Percentiles rank a stretch among this genome's conserved stretches.
phyloP scores from a whole-genome alignment of 2,888 invertebrate species.

The Acanthosepion lycidas region DNA sequence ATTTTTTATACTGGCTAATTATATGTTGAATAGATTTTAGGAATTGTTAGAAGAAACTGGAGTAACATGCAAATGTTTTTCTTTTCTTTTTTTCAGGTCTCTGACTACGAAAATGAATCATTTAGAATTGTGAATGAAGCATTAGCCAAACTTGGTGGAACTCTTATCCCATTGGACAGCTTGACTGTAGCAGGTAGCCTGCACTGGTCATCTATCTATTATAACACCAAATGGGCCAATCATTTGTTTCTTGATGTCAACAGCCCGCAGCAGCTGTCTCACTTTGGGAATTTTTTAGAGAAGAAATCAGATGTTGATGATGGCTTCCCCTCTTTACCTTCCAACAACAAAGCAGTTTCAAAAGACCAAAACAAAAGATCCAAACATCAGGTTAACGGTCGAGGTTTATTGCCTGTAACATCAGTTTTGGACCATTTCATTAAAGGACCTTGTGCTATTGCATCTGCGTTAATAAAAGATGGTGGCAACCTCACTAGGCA shows the following conservation, averaged over 20 bases:
- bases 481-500: neutral
- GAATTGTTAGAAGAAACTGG: no score
- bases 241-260: neutral
- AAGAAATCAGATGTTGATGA: neutral
- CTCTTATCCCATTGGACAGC: conserved; percentile 55
- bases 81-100: neutral
- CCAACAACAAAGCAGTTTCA: neutral
- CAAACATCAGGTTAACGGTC: neutral
- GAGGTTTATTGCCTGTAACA: neutral
- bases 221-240: neutral
- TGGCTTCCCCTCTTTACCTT: neutral
- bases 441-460: neutral
- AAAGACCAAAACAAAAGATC: neutral
- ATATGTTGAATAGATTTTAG: no score
- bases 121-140: conserved; percentile 56
- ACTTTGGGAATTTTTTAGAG: neutral
- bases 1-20: no score
- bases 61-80: no score
- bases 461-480: neutral
- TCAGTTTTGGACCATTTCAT: conserved; percentile 33
- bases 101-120: neutral
- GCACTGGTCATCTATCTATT: conserved; percentile 41
- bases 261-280: neutral
- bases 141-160: conserved; percentile 55
- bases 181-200: conserved; percentile 53